Base-by-base conservation (phyloP, 1,140 invertebrate genomes). In the Diorhabda elongata region DNA sequence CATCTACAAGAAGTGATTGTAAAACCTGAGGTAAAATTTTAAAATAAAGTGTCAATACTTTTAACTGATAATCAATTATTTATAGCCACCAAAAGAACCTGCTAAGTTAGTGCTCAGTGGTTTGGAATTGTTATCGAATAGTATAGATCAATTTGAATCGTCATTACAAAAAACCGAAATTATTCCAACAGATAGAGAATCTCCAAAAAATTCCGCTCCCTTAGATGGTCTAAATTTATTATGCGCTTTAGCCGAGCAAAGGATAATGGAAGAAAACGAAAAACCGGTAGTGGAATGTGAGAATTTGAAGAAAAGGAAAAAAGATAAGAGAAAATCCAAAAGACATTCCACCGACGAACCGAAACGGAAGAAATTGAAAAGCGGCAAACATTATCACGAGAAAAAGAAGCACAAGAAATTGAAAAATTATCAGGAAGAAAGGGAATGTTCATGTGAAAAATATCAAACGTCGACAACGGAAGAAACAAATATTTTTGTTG, bases 211-310 rank as follows among this genome's bases (percentile, higher is more conserved):
- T 64, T 56, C 64, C 56, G 60, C 69, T 8, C 83, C 80, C 7
- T 84, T 92, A 2, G 90, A 89, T 69, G 91, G 92, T 1, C 81
- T 96, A 42, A 91, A 91, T 66, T 80, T 96, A 42, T 79, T 96
- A 3, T 95, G 93, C 80, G 92, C 92, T 2, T 81, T 95, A 42
- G 94, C 93, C 0, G 92, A 95, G 76, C 92, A 94, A 75, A 85
- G 92, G 66, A 90, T 93, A 68, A 87, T 91, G 81, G 92, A 93
- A 76, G 91, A 93, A 80, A 86, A 84, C 3, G 85, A 86, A 42
- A 75, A 76, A 59, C 79, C 72, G 11, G 79, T 66, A 66, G 73
- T 61, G 60, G 70, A 66, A 73, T 68, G 67, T 75, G 73, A 63
- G 44, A 70, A 64, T 58, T 64, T 63, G 11, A 63, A 74, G 73